Conservation (phyloP, 1,140 invertebrate genomes). For the Drosophila parabipectinata region DNA sequence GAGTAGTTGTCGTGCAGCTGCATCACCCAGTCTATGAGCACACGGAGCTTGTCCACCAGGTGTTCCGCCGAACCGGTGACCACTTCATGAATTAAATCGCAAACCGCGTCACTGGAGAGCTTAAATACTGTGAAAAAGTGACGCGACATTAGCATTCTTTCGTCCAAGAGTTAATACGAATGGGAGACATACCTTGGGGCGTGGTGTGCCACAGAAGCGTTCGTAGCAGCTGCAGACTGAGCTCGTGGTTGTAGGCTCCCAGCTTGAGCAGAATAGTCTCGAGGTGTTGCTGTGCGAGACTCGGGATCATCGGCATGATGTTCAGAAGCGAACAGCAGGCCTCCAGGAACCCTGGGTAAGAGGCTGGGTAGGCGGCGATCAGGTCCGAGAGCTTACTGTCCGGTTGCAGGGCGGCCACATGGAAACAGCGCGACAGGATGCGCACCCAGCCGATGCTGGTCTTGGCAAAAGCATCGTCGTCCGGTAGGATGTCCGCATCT, state of each 20-base stretch:
- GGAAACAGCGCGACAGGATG: conserved; percentile 77
- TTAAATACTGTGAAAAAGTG: conserved; percentile 64
- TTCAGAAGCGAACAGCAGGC: conserved; percentile 90
- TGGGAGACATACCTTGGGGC: conserved; percentile 65
- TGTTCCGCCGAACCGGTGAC: conserved; percentile 87
- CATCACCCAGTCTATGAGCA: conserved; percentile 77
- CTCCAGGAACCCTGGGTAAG: conserved; percentile 88
- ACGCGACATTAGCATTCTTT: neutral
- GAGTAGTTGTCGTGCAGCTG: conserved; percentile 74
- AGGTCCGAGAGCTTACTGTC: conserved; percentile 85
- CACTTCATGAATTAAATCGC: conserved; percentile 91
- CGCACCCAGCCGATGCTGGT: conserved; percentile 83
- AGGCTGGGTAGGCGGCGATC: conserved; percentile 86
- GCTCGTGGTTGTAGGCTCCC: conserved; percentile 86
- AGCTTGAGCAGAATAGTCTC: conserved; percentile 87
- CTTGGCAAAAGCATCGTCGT: conserved; percentile 82
- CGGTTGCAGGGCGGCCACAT: conserved; percentile 68
- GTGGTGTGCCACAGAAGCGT: conserved; percentile 86
- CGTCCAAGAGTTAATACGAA: neutral
- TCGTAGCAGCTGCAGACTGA: conserved; percentile 86
- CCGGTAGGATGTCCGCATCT: conserved; percentile 62
- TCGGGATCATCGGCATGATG: conserved; percentile 87
- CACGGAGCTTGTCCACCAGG: conserved; percentile 84
- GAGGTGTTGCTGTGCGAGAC: conserved; percentile 87
- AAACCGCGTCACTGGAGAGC: conserved; percentile 87